Evolutionary conservation across 2,888 invertebrate genomes (phyloP), one percentile per base, ranked within the genome.

Genomic region (Nemoura dubitans): DNA sequence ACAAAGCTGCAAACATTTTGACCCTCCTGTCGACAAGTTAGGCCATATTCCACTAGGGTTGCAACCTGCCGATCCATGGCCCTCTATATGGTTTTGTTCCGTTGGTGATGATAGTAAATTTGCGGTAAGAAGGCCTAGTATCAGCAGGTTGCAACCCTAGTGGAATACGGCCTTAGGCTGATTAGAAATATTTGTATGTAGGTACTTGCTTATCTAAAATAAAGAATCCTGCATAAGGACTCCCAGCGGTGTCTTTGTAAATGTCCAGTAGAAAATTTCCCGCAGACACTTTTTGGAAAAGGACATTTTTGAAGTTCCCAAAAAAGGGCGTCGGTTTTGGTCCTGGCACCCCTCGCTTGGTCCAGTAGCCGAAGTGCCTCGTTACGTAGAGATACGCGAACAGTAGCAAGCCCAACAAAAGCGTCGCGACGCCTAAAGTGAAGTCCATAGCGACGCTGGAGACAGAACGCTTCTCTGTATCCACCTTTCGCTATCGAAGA

Each of bases 361-460:
- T 21, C 86, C 86, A 86, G 77, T 86, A 83, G 25, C 76, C 83
- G 83, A 86, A 86, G 76, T 29, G 84, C 3, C 84, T 43, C 5
- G 26, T 76, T 2, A n/a, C 43, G 27, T 83, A 83, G 3, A 83
- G 83, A 43, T 43, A 83, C n/a, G 43, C 43, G 14, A 26, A 25
- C 7, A 83, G 36, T 2, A 83, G 42, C 36, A 26, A 21, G 26
- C 25, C 36, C n/a, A 36, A 14, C 25, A 26, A 3, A 16, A 26
- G 6, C 26, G 83, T 30, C 29, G 30, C 10, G 30, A 81, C 81
- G 81, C 59, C 21, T 21, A 59, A 59, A 21, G 14, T 21, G 21
- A 21, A 3, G 59, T 59, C 59, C 59, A 59, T 59, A 21, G 59
- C 59, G 59, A 10, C 3, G 21, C 59, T 59, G 59, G 14, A 59